Base-by-base conservation (phyloP, 2,888 invertebrate species). In the Dysmachus trigonus region DNA sequence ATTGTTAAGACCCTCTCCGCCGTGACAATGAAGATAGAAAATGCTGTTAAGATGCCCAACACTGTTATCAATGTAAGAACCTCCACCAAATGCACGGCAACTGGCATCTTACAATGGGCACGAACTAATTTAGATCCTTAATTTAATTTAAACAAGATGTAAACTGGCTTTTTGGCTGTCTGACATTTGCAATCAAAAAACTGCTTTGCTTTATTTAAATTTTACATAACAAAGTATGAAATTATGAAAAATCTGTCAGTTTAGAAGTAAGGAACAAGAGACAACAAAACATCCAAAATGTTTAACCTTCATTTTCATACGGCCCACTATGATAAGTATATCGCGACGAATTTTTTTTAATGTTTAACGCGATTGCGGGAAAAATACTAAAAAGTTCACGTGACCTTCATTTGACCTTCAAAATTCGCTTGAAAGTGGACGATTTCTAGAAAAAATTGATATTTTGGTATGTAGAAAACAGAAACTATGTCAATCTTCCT, bases 1-100 rank as follows among this genome's bases (percentile, higher is more conserved):
- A 89, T 15, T 53, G 87, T 87, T 4, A 90, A 84, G 13, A 89
- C 77, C 27, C 89, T 88, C 84, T 89, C 88, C 30, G 89, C 87
- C 30, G 89, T 79, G 62, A 89, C 88, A n/a, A 89, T 86, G n/a
- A 89, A 88, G 47, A 89, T 88, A 35, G 90, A 89, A 22, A 89
- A 86, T 72, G 89, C 89, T 5, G 89, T 87, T 72, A 90, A 85
- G 33, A 90, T 87, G 74, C 89, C 89, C 53, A 90, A 87, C 31
- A 89, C 73, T 30, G 89, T 89, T 35, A 89, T 86, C 81, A 90
- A 86, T 1, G 89, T 85, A 15, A 90, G 84, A 1, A 89, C 87
- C 87, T 90, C 90, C 41, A 90, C 88, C 31, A 90, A 88, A 86
- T 88, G 89, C 30, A 90, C 89, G 10, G 62, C 62, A 22, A 62